Base-by-base conservation (phyloP, 1,140 invertebrate species). In the Pissodes strobi region DNA sequence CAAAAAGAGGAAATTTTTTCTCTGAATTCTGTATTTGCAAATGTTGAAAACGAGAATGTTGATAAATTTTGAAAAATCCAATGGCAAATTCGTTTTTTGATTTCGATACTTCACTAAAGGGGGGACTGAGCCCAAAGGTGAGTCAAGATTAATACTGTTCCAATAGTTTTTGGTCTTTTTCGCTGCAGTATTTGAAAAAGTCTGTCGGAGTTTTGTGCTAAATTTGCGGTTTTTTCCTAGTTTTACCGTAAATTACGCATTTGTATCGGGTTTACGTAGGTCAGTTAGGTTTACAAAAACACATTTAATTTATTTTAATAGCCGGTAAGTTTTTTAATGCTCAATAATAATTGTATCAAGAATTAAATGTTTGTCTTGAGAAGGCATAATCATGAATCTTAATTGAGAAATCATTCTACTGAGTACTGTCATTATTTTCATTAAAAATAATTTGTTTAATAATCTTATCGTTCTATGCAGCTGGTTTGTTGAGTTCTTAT, bases 1-100 rank as follows among this genome's bases (percentile, higher is more conserved):
- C 58, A 61, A 30, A 52, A 43, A 38, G 21, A 46, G 22, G 34
- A 59, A 59, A 48, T 48, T 46, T n/a, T 43, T 34, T 37, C 46
- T 51, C n/a, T 39, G 22, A n/a, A 34, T 52, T 17, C 13, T 34
- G 49, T 52, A 52, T n/a, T 34, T 41, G 41, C 22, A 18, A 57
- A 45, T 41, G 37, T 57, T 18, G 41, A 57, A 65, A 65, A 65
- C 52, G 53, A 65, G 27, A 76, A 73, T 74, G 70, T 66, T 72
- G 56, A 64, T 68, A 67, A 69, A 67, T 66, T 53, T 68, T 23
- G 48, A 64, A 68, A 73, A 75, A 81, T 83, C 85, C 86, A 87
- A 90, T 90, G 88, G 88, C 88, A 86, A 86, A 90, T 84, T 86
- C 87, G 81, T 90, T 89, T 87, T 90, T 90, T 83, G 87, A 86